Evolutionary conservation across 2,113 vertebrate genomes (phyloP).

Genomic region (Brachionichthys hirsutus): DNA sequence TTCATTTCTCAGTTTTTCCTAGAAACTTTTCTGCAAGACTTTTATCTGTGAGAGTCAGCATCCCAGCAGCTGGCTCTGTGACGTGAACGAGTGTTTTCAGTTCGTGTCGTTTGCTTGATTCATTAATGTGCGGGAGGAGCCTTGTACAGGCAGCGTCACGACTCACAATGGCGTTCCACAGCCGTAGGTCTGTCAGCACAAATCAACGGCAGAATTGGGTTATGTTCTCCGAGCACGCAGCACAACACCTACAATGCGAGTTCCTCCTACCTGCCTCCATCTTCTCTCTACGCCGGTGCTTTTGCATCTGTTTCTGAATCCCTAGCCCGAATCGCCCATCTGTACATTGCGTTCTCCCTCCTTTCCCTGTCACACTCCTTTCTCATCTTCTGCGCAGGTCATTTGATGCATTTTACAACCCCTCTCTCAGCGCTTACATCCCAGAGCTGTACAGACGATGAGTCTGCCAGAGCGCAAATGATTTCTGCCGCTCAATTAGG

Average conservation of each 20-base stretch:
- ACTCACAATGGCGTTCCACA: constrained; percentile 11
- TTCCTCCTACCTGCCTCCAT: constrained; percentile 1
- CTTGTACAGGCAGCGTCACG: constrained; percentile 16
- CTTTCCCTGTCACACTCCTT: constrained; percentile 5
- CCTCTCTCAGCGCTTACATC: constrained; percentile 34
- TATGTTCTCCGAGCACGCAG: constrained; percentile 14
- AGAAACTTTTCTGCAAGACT: constrained; percentile 36
- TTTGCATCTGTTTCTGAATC: constrained; percentile 64
- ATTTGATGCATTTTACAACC: constrained; percentile 33
- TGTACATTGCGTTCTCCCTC: constrained; percentile 35
- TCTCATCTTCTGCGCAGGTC: constrained; percentile 22
- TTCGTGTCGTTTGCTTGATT: constrained; percentile 49
- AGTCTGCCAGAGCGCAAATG: constrained; percentile 17
- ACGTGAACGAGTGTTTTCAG: constrained; percentile 36
- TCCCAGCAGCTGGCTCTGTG: constrained; percentile 21
- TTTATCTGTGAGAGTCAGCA: constrained; percentile 36
- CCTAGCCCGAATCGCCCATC: constrained; percentile 53
- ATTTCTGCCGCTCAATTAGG: constrained; percentile 22
- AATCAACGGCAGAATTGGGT: constrained; percentile 8
- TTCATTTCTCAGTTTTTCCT: constrained; percentile 18
- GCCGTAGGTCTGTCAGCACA: constrained; percentile 19
- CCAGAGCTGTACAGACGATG: constrained; percentile 35
- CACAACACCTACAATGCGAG: constrained; percentile 15
- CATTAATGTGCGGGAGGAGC: constrained; percentile 42
- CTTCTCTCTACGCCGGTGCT: constrained; percentile 24